phyloP scores from a whole-genome alignment of 2,113 vertebrate genomes.

The Oncorhynchus clarkii region DNA sequence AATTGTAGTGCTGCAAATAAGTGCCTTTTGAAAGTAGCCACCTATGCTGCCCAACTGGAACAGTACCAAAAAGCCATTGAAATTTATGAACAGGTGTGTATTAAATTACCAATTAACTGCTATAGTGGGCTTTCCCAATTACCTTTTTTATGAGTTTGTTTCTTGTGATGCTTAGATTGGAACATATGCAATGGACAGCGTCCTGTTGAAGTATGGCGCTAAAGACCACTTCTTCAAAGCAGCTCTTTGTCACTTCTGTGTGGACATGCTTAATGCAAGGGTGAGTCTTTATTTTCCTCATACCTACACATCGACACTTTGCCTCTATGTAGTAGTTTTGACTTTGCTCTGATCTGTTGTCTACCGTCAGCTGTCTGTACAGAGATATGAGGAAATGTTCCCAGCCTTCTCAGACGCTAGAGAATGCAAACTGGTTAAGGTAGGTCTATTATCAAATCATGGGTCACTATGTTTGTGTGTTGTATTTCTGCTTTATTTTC shows the following conservation, averaged over 20 bases:
- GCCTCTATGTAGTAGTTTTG: not conserved
- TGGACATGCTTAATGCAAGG: conserved; percentile 83
- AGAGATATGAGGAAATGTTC: conserved; percentile 81
- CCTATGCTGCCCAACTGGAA: conserved; percentile 76
- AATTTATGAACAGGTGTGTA: conserved; percentile 77
- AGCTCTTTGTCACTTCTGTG: conserved; percentile 81
- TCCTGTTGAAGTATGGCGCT: conserved; percentile 80
- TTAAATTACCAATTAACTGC: not conserved
- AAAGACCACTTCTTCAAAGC: conserved; percentile 85
- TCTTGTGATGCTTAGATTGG: conserved; percentile 50
- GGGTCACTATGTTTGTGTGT: no score
- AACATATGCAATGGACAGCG: conserved; percentile 80
- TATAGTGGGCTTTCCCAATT: not conserved
- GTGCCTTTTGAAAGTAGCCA: conserved; percentile 80
- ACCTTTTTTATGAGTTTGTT: not conserved
- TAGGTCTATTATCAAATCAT: conserved; percentile 33
- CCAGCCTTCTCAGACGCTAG: conserved; percentile 79
- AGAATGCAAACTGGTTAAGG: conserved; percentile 80
- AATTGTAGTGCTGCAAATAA: conserved; percentile 77
- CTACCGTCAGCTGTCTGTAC: conserved; percentile 69
- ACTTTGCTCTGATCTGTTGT: not conserved
- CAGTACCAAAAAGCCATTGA: conserved; percentile 82
- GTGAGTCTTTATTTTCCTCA: conserved; percentile 43
- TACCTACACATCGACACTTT: not conserved
- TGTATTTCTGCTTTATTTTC: no score